Conservation (phyloP, 2,888 invertebrate genomes). For the Euphydryas editha region DNA sequence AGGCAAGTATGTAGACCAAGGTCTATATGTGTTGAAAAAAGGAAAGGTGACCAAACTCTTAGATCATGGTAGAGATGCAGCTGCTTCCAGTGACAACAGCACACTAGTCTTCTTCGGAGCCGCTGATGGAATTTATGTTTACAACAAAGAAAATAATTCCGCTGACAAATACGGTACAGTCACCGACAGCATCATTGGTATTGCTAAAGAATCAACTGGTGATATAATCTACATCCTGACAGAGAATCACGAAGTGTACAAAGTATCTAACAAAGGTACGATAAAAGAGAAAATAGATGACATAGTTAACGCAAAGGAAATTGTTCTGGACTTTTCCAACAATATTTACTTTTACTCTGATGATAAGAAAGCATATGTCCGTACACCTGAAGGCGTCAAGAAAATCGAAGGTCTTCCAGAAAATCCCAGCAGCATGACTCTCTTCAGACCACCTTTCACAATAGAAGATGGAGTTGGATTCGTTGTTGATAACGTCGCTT, state of each 20-base stretch:
- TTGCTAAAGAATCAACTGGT: conserved; percentile 38
- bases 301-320: conserved; percentile 57
- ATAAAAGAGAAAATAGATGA: conserved; percentile 56
- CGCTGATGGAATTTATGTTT: conserved; percentile 58
- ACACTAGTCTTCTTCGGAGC: conserved; percentile 57
- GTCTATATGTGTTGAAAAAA: conserved; percentile 49
- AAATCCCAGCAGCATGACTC: conserved; percentile 45
- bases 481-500: conserved; percentile 53
- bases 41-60: conserved; percentile 51
- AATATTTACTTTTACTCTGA: conserved; percentile 61
- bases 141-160: conserved; percentile 44
- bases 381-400: conserved; percentile 49
- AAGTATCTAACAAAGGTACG: conserved; percentile 61
- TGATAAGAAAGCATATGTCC: conserved; percentile 55
- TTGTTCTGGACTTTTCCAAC: conserved; percentile 59
- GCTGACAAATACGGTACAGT: conserved; percentile 48
- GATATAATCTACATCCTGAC: conserved; percentile 62
- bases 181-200: conserved; percentile 45
- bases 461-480: conserved; percentile 52
- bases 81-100: conserved; percentile 50
- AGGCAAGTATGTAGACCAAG: conserved; percentile 44
- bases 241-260: conserved; percentile 57
- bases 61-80: conserved; percentile 53
- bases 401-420: conserved; percentile 60
- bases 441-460: conserved; percentile 59